Evolutionary conservation across 2,113 vertebrate species (phyloP).

Genomic region (Arothron firmamentum): DNA sequence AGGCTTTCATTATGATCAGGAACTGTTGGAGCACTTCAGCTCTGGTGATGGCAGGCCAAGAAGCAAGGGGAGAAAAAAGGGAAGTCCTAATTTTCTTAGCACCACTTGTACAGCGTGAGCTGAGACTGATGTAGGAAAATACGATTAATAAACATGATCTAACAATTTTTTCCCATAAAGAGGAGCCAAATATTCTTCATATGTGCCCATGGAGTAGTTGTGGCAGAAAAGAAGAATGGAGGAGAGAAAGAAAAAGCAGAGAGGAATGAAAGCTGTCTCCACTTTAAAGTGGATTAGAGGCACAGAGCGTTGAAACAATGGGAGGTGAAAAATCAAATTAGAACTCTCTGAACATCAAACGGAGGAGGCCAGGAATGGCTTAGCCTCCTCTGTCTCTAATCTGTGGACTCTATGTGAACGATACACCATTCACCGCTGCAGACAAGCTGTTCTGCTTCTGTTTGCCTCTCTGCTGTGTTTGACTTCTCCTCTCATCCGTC

Average conservation of each 20-base stretch:
- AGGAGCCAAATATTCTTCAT: no score
- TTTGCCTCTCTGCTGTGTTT: constrained; percentile 39
- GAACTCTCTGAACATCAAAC: constrained; percentile 77
- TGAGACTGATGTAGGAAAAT: not conserved
- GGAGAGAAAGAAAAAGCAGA: not conserved
- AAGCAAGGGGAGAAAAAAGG: not conserved
- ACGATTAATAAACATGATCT: not conserved
- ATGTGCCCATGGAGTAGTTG: not conserved
- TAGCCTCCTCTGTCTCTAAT: constrained; percentile 75
- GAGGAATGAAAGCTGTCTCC: not conserved
- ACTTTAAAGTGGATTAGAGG: constrained; percentile 79
- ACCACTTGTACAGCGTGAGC: not conserved
- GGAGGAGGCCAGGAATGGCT: constrained; percentile 68
- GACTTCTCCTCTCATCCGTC: constrained; percentile 48
- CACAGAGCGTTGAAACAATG: constrained; percentile 80
- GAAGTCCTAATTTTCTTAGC: constrained; percentile 2
- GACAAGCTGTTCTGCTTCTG: constrained; percentile 55
- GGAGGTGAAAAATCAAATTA: constrained; percentile 85
- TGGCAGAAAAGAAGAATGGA: not conserved
- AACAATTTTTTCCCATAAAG: not conserved
- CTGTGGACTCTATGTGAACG: constrained; percentile 76
- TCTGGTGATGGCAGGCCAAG: constrained; percentile 19
- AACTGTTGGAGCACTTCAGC: constrained; percentile 47
- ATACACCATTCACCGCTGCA: constrained; percentile 65
- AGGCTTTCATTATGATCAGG: constrained; percentile 46